A percentile compares a stretch with the other conserved stretches of the same genome.
Conservation (phyloP, 2,888 invertebrate genomes). For the Scaptomyza polygonia region DNA sequence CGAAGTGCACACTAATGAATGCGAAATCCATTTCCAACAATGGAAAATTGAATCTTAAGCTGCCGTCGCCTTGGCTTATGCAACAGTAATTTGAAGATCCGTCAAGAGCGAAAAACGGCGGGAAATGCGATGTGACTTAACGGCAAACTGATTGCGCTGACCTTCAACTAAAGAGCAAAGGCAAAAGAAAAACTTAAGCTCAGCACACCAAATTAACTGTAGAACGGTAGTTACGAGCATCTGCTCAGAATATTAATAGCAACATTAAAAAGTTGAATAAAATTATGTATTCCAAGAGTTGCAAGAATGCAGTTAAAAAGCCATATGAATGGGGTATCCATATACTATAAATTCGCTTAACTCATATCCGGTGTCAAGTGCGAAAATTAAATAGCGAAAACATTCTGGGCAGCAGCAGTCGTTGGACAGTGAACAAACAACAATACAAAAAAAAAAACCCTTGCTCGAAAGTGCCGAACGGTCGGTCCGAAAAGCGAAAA, state of each 20-base stretch:
- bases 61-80: conserved; percentile 12
- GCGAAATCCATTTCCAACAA: conserved; percentile 7
- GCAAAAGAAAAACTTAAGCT: conserved; percentile 6
- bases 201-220: conserved; percentile 13
- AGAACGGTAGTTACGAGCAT: conserved; percentile 24
- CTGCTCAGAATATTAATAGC: conserved; percentile 10
- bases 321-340: conserved; percentile 2
- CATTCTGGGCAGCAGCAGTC: conserved; percentile 23
- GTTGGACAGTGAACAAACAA: conserved; percentile 23
- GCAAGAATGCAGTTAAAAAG: conserved; percentile 10
- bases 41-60: conserved; percentile 15
- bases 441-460: conserved; percentile 54
- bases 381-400: conserved; percentile 43
- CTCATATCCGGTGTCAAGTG: conserved; percentile 23
- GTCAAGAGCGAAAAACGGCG: conserved; percentile 2
- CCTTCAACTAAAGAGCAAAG: conserved; percentile 50
- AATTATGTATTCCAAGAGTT: not conserved
- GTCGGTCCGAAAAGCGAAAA: conserved; percentile 28
- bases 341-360: conserved; percentile 2
- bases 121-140: conserved; percentile 33
- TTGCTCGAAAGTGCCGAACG: conserved; percentile 24
- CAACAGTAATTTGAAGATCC: conserved; percentile 33
- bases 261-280: not conserved
- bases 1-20: conserved; percentile 4
- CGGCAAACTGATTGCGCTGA: conserved; percentile 35